phyloP scores from a whole-genome alignment of 2,113 vertebrate species.

The Cyprinus carpio region DNA sequence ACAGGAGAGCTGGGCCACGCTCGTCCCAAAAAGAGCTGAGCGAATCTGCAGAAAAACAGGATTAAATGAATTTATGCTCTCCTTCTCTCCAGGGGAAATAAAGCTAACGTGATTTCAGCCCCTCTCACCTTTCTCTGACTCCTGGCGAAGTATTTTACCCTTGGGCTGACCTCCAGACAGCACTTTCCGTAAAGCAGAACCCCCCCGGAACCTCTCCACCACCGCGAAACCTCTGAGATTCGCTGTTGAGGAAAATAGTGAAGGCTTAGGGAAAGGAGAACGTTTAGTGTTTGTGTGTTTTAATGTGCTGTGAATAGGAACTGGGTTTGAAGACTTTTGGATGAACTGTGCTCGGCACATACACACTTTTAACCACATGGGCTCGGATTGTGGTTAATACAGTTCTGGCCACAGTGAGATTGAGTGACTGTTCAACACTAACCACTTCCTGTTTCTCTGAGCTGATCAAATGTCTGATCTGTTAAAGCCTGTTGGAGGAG shows the following conservation, averaged over 20 bases:
- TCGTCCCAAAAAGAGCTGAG: slow-evolving; percentile 70
- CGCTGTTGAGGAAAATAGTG: slow-evolving; percentile 64
- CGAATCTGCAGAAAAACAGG: slow-evolving; percentile 78
- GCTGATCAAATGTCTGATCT: slow-evolving; percentile 64
- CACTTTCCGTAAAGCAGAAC: slow-evolving; percentile 71
- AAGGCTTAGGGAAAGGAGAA: slow-evolving; percentile 58
- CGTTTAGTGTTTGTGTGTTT: slow-evolving; percentile 38
- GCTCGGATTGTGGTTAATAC: slow-evolving; percentile 69
- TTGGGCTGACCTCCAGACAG: slow-evolving; percentile 80
- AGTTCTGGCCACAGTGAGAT: slow-evolving; percentile 66
- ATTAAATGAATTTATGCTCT: slow-evolving; percentile 81
- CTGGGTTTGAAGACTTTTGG: slow-evolving; percentile 24
- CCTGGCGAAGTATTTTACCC: slow-evolving; percentile 79
- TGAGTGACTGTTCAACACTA: slow-evolving; percentile 69
- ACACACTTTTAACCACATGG: slow-evolving; percentile 53
- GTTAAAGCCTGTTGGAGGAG: slow-evolving; percentile 48
- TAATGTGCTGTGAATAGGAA: slow-evolving; percentile 13
- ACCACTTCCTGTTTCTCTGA: slow-evolving; percentile 73
- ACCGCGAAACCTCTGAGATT: slow-evolving; percentile 64
- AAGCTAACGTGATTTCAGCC: slow-evolving; percentile 79
- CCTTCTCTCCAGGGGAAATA: slow-evolving; percentile 66
- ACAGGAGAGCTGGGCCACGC: slow-evolving; percentile 65
- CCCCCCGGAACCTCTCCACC: slow-evolving; percentile 48
- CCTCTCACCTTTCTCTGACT: slow-evolving; percentile 80
- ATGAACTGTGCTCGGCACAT: slow-evolving; percentile 33